phyloP scores from a whole-genome alignment of 2,888 invertebrate species.

The Spisula solida region DNA sequence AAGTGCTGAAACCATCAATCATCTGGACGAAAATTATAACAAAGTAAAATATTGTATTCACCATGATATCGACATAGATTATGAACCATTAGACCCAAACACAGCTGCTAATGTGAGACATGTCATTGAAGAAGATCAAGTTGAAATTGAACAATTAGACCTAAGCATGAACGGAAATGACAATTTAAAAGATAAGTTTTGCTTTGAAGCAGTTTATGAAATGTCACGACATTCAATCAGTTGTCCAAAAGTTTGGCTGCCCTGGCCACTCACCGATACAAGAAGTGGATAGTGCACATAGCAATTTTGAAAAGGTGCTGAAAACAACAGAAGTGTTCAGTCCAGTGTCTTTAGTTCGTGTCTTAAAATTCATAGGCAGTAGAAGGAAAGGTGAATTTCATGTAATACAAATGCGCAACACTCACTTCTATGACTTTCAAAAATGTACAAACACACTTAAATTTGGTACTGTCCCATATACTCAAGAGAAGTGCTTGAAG shows the following conservation, averaged over 20 bases:
- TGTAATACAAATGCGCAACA: constrained; percentile 45
- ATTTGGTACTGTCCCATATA: constrained; percentile 51
- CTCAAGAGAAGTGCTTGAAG: constrained; percentile 51
- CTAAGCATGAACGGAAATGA: not conserved
- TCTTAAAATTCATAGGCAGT: constrained; percentile 31
- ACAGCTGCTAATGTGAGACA: not conserved
- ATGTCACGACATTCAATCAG: not conserved
- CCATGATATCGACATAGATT: not conserved
- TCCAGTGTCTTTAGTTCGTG: constrained; percentile 54
- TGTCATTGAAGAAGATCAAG: not conserved
- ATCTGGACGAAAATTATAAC: not conserved
- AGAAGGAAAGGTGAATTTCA: constrained; percentile 24
- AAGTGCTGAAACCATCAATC: not conserved
- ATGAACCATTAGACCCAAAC: not conserved
- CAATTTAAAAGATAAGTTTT: not conserved
- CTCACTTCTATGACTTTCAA: constrained; percentile 52
- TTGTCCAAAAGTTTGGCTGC: constrained; percentile 40
- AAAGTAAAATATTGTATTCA: not conserved
- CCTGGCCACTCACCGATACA: constrained; percentile 37
- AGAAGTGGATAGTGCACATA: constrained; percentile 63
- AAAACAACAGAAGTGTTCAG: constrained; percentile 54
- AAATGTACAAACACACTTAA: constrained; percentile 34
- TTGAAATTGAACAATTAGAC: not conserved
- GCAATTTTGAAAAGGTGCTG: constrained; percentile 57
- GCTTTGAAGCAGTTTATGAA: too few relatives aligned